Base-by-base conservation (phyloP, 2,888 invertebrate species). In the Pachycephus smyrnensis region DNA sequence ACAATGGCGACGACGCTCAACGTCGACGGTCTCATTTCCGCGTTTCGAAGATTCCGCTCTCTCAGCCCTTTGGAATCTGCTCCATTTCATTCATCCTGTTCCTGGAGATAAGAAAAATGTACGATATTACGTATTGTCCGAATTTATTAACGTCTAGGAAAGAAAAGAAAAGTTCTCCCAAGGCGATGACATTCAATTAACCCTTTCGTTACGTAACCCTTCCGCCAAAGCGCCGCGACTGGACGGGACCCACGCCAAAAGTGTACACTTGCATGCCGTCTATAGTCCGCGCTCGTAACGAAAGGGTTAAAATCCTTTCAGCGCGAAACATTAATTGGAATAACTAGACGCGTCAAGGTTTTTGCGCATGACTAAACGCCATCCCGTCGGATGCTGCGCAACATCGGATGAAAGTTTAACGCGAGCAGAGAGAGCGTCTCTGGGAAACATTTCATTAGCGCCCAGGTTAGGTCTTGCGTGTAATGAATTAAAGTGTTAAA, bases 1-100 rank as follows among this genome's bases (percentile, higher is more conserved):
- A 89, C 81, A 84, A 89, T 84, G 90, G 89, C 90, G 89, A 90
- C 86, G 82, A 89, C 89, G 89, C 89, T 90, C 80, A 90, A 84
- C 83, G 85, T 85, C 85, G 84, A 85, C 84, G 89, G 85, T 87
- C 86, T 88, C 90, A 90, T 90, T 84, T 89, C 88, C 89, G 83
- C 84, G 83, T 78, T 73, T 80, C 76, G 40, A 69, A 37, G 77
- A 75, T 73, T 68, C 75, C 73, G 40, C 73, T 75, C 33, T 74
- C 76, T 90, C 89, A 90, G 84, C 90, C 90, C 86, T 89, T 88
- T 82, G 90, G 89, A 85, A 87, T 85, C 83, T 84, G 86, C 86
- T 89, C 88, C 88, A 89, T 90, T 86, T 84, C 84, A 82, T 84
- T 87, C 86, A 80, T 82, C 83, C 81, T 84, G 82, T 82, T 83